phyloP scores from a whole-genome alignment of 2,797 vertebrate species.

The Sylvia borin region DNA sequence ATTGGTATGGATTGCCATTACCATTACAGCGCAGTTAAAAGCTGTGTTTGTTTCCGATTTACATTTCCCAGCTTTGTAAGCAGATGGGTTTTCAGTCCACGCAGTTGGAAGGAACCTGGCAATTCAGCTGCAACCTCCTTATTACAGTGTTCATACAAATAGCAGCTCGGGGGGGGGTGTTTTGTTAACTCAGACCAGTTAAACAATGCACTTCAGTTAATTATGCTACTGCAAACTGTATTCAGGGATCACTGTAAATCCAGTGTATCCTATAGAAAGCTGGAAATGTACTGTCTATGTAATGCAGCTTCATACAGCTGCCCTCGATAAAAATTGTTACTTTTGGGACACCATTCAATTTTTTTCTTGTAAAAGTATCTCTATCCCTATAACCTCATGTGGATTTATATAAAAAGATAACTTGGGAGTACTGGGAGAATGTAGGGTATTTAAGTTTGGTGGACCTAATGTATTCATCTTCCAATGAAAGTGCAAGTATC shows the following conservation, averaged over 20 bases:
- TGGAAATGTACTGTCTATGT: not conserved
- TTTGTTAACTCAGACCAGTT: not conserved
- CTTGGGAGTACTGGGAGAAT: not conserved
- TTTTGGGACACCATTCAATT: not conserved
- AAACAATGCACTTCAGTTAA: not conserved
- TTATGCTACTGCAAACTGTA: not conserved
- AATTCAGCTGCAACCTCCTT: conserved; percentile 16
- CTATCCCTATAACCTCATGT: not conserved
- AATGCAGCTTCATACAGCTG: not conserved
- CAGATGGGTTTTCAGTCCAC: conserved; percentile 59
- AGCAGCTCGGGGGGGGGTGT: not conserved
- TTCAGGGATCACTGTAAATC: not conserved
- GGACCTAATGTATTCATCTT: not conserved
- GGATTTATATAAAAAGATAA: not conserved
- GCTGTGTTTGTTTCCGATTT: conserved; percentile 71
- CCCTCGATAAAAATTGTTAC: not conserved
- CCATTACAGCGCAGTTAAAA: conserved; percentile 58
- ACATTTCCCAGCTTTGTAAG: conserved; percentile 38
- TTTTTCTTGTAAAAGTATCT: not conserved
- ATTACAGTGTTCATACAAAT: conserved; percentile 2
- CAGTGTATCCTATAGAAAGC: not conserved
- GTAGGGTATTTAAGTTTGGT: not conserved
- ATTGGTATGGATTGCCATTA: conserved; percentile 81
- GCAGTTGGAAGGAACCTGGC: not conserved
- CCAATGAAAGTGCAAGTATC: not conserved